A percentile compares a stretch with the other conserved stretches of the same genome.
phyloP scores from a whole-genome alignment of 2,888 invertebrate species.

The Hydropsyche betteni region DNA sequence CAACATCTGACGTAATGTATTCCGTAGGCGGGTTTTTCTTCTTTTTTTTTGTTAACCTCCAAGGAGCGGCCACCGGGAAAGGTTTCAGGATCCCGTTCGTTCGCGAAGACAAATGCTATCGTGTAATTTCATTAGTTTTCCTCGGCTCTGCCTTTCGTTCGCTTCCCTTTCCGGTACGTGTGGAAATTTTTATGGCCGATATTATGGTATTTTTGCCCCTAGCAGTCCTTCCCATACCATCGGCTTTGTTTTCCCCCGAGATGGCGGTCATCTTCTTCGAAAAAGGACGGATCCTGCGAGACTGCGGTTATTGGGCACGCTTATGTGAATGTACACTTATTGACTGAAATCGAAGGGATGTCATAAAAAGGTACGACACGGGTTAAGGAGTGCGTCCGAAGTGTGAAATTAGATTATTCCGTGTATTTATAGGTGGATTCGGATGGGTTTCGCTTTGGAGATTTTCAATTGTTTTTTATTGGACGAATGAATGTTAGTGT shows the following conservation, averaged over 20 bases:
- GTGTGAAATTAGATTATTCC: too few relatives aligned
- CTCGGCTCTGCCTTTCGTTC: too few relatives aligned
- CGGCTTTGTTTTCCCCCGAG: not conserved
- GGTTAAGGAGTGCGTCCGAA: too few relatives aligned
- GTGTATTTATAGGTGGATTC: too few relatives aligned
- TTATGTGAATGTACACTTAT: not conserved
- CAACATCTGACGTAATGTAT: conserved; percentile 19
- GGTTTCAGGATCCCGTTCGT: not conserved
- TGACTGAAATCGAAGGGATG: not conserved
- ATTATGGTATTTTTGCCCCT: conserved; percentile 17
- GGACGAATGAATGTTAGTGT: too few relatives aligned
- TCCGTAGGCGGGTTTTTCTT: not conserved
- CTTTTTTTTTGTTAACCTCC: not conserved
- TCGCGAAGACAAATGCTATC: conserved; percentile 27
- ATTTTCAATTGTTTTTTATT: too few relatives aligned
- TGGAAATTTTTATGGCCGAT: conserved; percentile 22
- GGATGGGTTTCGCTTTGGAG: too few relatives aligned
- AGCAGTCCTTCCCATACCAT: not conserved
- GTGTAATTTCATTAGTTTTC: conserved; percentile 28
- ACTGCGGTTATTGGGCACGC: not conserved
- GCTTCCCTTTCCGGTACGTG: conserved; percentile 12
- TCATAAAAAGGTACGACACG: conserved; percentile 8
- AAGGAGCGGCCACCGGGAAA: not conserved
- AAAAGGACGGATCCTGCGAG: not conserved
- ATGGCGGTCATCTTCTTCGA: conserved; percentile 15